Percentiles rank a stretch among this genome's conserved stretches.
These are phyloP conservation scores for Exaiptasia diaphana DNA, from an alignment of 64 coral and sea anemone genomes.

Conservation along the genomic window DNA sequence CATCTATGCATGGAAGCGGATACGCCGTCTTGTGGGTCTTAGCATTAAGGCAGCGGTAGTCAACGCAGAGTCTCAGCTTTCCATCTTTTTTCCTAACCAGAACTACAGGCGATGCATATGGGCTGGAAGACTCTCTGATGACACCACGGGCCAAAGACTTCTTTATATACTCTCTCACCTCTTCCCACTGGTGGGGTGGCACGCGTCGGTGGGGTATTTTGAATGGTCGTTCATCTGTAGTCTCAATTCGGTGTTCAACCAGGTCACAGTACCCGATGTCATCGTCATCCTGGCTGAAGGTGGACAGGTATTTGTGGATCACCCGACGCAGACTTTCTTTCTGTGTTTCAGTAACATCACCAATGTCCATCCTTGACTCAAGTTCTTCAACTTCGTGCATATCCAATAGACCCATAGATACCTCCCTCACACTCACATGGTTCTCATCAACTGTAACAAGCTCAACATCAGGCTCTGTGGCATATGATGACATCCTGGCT, in stretches of 20 bases:
- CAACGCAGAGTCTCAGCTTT: slow-evolving; percentile 31
- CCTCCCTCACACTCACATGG: background rate
- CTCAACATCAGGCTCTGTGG: background rate
- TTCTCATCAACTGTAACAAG: background rate
- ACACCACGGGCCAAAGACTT: too few species aligned
- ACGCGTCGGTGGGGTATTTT: slow-evolving; percentile 37
- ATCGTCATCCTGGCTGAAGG: slow-evolving; percentile 54
- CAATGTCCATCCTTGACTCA: background rate
- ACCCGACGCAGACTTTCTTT: background rate
- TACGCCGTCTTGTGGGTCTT: background rate
- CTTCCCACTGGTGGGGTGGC: slow-evolving; percentile 48
- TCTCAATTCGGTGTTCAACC: slow-evolving; percentile 44
- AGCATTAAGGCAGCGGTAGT: background rate
- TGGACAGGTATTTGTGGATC: background rate
- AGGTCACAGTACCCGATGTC: slow-evolving; percentile 34
- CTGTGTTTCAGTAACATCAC: background rate
- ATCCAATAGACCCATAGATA: background rate
- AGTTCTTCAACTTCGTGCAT: background rate
- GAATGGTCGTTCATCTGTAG: slow-evolving; percentile 33
- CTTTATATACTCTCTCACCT: slow-evolving; percentile 52
- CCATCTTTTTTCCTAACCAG: slow-evolving; percentile 27
- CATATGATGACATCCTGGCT: background rate
- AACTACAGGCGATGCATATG: slow-evolving; percentile 45
- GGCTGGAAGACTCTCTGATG: slow-evolving; percentile 31
- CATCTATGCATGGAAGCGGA: background rate